phyloP scores from a whole-genome alignment of 2,113 vertebrate genomes.

The Sinocyclocheilus maitianheensis region DNA sequence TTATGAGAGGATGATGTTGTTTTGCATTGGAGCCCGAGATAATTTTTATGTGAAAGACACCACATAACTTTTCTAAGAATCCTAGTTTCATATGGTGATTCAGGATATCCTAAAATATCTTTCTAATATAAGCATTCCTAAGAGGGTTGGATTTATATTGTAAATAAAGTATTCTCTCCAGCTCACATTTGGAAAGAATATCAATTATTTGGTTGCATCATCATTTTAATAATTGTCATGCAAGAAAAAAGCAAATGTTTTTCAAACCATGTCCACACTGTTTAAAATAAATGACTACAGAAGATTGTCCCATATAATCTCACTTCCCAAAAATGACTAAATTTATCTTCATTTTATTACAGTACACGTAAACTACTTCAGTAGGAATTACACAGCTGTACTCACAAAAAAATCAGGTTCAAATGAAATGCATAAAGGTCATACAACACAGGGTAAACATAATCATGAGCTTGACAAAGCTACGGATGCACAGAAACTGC shows the following conservation, averaged over 20 bases:
- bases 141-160: background rate
- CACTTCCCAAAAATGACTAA: background rate
- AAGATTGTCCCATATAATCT: background rate
- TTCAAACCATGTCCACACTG: background rate
- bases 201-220: conserved; percentile 17
- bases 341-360: background rate
- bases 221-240: background rate
- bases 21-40: background rate
- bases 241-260: background rate
- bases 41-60: background rate
- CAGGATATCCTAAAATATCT: background rate
- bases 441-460: background rate
- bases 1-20: conserved; percentile 14
- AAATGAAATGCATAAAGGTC: background rate
- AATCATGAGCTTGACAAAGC: background rate
- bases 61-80: conserved; percentile 1
- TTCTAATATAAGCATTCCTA: background rate
- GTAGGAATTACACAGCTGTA: background rate
- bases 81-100: background rate
- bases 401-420: background rate
- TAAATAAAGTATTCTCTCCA: background rate
- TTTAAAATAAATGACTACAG: background rate
- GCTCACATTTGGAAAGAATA: conserved; percentile 22
- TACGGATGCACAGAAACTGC: background rate
- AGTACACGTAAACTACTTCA: background rate